phyloP scores from a whole-genome alignment of 2,797 vertebrate species.

The Urophycis tenuis region DNA sequence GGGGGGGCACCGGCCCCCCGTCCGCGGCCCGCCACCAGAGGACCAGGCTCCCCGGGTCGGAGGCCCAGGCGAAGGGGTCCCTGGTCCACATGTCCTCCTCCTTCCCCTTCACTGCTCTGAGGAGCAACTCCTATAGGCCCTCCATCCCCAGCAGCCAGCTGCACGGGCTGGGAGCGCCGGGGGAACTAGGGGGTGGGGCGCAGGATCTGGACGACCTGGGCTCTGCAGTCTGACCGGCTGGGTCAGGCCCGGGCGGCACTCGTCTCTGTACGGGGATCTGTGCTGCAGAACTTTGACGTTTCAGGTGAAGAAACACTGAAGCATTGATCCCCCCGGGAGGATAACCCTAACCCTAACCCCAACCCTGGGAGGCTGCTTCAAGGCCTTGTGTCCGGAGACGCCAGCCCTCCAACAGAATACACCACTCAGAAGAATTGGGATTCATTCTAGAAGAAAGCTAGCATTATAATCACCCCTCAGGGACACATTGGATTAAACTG shows the following conservation, averaged over 20 bases:
- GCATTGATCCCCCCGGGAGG: too few relatives aligned
- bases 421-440: neutral
- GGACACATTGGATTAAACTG: neutral
- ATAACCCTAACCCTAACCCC: too few relatives aligned
- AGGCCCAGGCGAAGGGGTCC: constrained; percentile 30
- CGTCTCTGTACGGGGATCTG: too few relatives aligned
- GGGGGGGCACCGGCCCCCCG: constrained; percentile 17
- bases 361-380: neutral
- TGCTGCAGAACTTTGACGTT: too few relatives aligned
- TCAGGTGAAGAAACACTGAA: neutral
- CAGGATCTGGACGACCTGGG: constrained; percentile 67
- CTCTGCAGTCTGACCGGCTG: constrained; percentile 36
- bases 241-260: neutral
- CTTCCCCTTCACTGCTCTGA: constrained; percentile 76
- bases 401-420: neutral
- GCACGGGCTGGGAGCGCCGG: constrained; percentile 72
- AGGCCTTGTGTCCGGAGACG: neutral
- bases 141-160: constrained; percentile 75
- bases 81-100: constrained; percentile 71
- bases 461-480: neutral
- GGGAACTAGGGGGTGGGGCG: constrained; percentile 72
- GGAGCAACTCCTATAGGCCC: constrained; percentile 69
- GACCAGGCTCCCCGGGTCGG: neutral
- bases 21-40: constrained; percentile 20
- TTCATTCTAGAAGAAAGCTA: neutral